Base-by-base conservation (phyloP, 2,888 invertebrate genomes). In the Portevinia maculata region DNA sequence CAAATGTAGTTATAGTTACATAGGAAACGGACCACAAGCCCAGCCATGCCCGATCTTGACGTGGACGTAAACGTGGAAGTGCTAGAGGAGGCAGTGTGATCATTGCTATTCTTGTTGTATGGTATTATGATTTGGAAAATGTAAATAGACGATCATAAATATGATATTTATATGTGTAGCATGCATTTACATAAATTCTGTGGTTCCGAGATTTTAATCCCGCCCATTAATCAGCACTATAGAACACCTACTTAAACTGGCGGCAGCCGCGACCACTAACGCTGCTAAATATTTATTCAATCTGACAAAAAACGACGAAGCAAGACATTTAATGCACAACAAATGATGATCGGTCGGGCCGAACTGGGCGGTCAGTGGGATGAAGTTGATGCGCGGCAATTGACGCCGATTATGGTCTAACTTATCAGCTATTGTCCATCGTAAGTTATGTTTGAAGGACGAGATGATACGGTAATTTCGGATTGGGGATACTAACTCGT, bases 111-210 rank as follows among this genome's bases (percentile, higher is more conserved):
- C 65, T 67, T 52, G 70, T 53, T 7, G 13, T 60, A 76, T 64
- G 71, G 70, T 48, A 71, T 76, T 83, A 78, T 83, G 78, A 78
- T 83, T 83, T 65, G 30, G 67, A 67, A 78, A 83, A 83, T 78
- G 50, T 78, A 78, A 83, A 83, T 78, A 83, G 78, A 67, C 39
- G 78, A 67, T 71, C 83, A 69, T 78, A 83, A 83, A 83, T 83
- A 78, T 78, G 83, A 83, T 78, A 71, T 83, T 78, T 73, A 67
- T 78, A 83, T 83, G 65, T 76, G 65, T 60, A 71, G 70, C 76
- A 34, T 53, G 60, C 52, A 83, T 83, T 83, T 78, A 83, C 83
- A 83, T 83, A 83, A 83, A 83, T 78, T 83, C 60, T 60, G 71
- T 83, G 81, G 76, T 83, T 83, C 71, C 37, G 62, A 57, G 65